Base-by-base conservation (phyloP, 2,113 vertebrate genomes). In the Macrotus californicus region DNA sequence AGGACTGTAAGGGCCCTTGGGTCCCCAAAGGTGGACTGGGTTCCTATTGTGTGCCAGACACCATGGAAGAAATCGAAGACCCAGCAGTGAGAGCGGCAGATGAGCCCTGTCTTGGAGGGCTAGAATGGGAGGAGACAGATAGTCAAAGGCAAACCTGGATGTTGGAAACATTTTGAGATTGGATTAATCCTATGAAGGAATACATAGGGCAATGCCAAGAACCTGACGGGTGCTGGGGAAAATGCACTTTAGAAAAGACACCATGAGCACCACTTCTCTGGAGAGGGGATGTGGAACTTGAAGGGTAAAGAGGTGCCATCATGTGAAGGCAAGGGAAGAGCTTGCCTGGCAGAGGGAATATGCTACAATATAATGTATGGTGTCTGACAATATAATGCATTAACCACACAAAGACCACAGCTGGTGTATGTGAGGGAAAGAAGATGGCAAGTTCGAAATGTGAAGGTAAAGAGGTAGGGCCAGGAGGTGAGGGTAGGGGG, bases 241-340 rank as follows among this genome's bases (percentile, higher is more conserved):
- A 54, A 13, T 19, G 18, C n/a, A 5, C 12, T 66, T 61, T 8
- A 31, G 16, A 12, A 48, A 59, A 41, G 6, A 52, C 4, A 67
- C 15, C 0, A 0, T 10, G 29, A 24, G 26, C 11, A n/a, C 1
- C 7, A 2, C 3, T 66, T 43, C n/a, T 50, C 19, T 29, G 24
- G 73, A 54, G 5, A 86, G 8, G 24, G 29, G 11, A n/a, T 26
- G 12, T 13, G 29, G 66, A 82, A 52, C n/a, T 29, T 41, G 26
- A 15, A 43, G 4, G 39, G 6, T 7, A 5, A 84, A 66, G 69
- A 70, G 24, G 29, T 75, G n/a, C 4, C 12, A 36, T 9, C 18
- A 11, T 0, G 12, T 21, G 56, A 50, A 48, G 24, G 87, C 9
- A 18, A 79, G 39, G 29, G 21, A 79, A 77, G 3, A 39, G 12